Conservation (phyloP, 2,797 vertebrate species). For the Labeo calbasu region DNA sequence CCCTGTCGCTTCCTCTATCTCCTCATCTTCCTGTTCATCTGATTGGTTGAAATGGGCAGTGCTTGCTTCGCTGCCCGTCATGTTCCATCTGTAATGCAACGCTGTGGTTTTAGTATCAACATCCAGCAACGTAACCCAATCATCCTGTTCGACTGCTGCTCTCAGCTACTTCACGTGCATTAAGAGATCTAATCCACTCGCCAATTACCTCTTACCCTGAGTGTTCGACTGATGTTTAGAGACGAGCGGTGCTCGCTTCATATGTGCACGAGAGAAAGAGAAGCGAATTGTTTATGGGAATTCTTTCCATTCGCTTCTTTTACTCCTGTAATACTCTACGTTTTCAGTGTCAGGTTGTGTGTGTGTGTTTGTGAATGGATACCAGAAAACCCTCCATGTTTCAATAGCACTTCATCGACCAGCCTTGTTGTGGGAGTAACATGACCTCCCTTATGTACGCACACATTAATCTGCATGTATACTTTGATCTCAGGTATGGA, state of each 20-base stretch:
- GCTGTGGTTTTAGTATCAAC: slow-evolving; percentile 55
- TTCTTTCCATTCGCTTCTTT: background rate
- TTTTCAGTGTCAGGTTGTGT: background rate
- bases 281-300: background rate
- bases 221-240: slow-evolving; percentile 19
- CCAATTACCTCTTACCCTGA: slow-evolving; percentile 47
- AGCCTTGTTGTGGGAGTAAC: background rate
- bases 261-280: background rate
- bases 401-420: background rate
- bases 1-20: slow-evolving; percentile 21
- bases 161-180: slow-evolving; percentile 54
- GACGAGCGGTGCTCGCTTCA: slow-evolving; percentile 18
- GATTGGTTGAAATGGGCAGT: slow-evolving; percentile 40
- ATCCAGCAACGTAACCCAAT: slow-evolving; percentile 55
- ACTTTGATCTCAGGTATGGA: background rate
- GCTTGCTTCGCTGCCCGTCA: slow-evolving; percentile 39
- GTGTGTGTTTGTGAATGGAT: background rate
- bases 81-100: slow-evolving; percentile 57
- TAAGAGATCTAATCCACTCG: slow-evolving; percentile 57
- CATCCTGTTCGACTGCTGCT: slow-evolving; percentile 50
- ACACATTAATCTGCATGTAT: background rate
- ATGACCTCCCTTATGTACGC: background rate
- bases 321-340: background rate
- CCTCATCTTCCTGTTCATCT: slow-evolving; percentile 34
- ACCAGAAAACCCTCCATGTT: background rate